Conservation (phyloP, 2,888 invertebrate species). For the Nymphalis polychloros region DNA sequence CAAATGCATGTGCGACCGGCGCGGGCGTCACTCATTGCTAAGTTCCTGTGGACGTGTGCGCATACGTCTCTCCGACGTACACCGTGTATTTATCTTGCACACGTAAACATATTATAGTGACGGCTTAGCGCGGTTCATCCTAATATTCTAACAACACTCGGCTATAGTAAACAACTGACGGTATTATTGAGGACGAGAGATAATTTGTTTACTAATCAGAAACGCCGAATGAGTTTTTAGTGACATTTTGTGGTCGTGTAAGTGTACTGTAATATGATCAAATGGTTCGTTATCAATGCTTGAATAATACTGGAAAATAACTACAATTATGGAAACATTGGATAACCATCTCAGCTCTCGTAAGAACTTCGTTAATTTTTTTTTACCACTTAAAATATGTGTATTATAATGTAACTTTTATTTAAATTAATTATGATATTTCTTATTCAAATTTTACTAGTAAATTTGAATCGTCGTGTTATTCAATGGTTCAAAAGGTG, state of each 20-base stretch:
- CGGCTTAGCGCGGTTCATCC: conserved; percentile 42
- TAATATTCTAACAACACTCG: conserved; percentile 46
- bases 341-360: conserved; percentile 31
- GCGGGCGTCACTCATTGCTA: conserved; percentile 50
- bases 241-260: conserved; percentile 3
- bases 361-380: conserved; percentile 25
- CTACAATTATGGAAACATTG: conserved; percentile 33
- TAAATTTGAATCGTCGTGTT: no score
- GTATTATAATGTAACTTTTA: no score
- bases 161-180: conserved; percentile 57
- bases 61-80: conserved; percentile 57
- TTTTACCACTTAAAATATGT: neutral
- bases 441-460: no score
- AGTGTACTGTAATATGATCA: conserved; percentile 23
- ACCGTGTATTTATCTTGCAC: conserved; percentile 55
- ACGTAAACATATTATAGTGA: conserved; percentile 56
- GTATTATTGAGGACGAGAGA: conserved; percentile 48
- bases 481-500: no score
- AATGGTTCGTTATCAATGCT: conserved; percentile 22
- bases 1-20: conserved; percentile 50
- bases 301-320: conserved; percentile 12
- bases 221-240: conserved; percentile 20
- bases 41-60: conserved; percentile 59
- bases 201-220: conserved; percentile 46
- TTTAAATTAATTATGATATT: no score